These are phyloP conservation scores for Philonicus albiceps DNA, from an alignment of 2,888 invertebrate species.

Conservation along the genomic window DNA sequence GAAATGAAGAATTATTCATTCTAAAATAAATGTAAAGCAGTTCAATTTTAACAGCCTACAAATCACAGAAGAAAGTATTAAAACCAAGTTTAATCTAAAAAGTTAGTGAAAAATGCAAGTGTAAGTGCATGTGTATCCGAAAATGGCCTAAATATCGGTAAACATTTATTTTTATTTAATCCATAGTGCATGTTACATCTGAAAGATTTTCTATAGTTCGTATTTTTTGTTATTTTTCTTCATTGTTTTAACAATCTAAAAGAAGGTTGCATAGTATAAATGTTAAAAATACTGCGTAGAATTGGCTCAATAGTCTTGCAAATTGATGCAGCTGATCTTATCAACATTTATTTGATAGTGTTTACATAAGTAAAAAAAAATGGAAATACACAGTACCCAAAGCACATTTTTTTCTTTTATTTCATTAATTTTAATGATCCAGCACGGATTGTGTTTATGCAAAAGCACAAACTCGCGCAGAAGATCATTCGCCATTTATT, in stretches of 20 bases:
- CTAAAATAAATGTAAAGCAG: no score
- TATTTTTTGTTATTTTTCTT: background rate
- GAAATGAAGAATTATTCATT: no score
- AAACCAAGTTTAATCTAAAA: no score
- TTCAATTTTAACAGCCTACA: no score
- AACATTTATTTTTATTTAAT: background rate
- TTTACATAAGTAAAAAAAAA: background rate
- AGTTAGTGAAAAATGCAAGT: no score
- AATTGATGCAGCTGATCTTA: background rate
- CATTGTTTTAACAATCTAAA: background rate
- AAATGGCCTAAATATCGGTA: background rate
- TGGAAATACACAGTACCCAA: background rate
- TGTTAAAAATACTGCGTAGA: background rate
- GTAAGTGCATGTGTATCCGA: no score
- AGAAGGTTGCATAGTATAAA: background rate
- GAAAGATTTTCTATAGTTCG: background rate
- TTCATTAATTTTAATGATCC: background rate
- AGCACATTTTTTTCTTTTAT: background rate
- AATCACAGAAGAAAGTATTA: no score
- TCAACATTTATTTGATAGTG: background rate
- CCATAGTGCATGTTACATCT: no score
- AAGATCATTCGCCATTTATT: background rate
- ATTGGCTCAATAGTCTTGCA: background rate
- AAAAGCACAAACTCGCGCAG: background rate
- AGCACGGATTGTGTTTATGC: background rate